phyloP scores from a whole-genome alignment of 2,888 invertebrate genomes.

The Poecilobothrus nobilitatus region DNA sequence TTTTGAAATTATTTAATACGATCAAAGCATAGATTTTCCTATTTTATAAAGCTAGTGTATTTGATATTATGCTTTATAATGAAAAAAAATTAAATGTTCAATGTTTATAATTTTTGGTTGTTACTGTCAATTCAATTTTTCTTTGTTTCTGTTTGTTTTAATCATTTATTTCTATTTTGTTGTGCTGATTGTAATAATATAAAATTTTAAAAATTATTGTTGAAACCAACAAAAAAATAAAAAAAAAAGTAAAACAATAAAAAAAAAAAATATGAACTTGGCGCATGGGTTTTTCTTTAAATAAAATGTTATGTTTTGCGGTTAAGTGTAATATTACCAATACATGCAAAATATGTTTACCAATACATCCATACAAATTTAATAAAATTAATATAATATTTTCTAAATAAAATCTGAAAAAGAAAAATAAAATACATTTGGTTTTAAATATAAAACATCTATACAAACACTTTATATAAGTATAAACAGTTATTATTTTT shows the following conservation, averaged over 20 bases:
- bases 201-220: neutral
- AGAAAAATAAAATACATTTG: no score
- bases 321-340: neutral
- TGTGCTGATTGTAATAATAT: neutral
- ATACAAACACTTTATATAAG: neutral
- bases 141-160: neutral
- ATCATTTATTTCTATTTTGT: neutral
- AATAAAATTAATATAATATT: neutral
- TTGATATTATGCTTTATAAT: no score
- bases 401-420: neutral
- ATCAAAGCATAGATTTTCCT: no score
- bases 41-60: no score
- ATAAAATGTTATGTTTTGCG: neutral
- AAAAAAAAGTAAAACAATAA: neutral
- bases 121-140: neutral
- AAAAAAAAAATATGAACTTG: neutral
- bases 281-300: neutral
- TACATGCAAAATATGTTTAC: neutral
- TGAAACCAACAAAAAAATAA: neutral
- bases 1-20: no score
- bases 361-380: neutral
- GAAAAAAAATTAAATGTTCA: no score
- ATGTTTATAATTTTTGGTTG: no score
- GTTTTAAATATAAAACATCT: no score
- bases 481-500: slow-evolving; percentile 4